These are phyloP conservation scores for Camponotus vicinus DNA, from an alignment of 1,140 invertebrate species.

Conservation along the genomic window DNA sequence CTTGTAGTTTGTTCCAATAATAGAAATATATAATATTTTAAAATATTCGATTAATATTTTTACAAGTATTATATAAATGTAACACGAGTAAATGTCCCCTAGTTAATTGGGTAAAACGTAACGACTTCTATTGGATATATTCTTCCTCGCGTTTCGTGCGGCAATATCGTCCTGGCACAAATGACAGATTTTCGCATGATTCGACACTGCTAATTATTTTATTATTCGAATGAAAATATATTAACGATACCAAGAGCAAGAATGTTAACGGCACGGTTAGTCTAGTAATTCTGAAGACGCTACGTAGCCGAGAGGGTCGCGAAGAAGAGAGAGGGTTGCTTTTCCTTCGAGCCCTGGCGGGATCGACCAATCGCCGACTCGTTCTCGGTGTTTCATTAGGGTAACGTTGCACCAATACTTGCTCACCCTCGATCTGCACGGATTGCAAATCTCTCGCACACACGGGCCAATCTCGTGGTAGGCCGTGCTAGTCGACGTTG, in stretches of 20 bases:
- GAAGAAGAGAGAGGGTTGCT: slow-evolving; percentile 71
- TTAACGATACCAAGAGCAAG: neutral
- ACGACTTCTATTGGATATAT: neutral
- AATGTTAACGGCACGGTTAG: slow-evolving; percentile 76
- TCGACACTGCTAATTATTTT: slow-evolving; percentile 31
- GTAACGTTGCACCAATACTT: slow-evolving; percentile 77
- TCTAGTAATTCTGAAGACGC: slow-evolving; percentile 79
- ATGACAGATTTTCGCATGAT: neutral
- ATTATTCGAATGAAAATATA: slow-evolving; percentile 1
- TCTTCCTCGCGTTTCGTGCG: neutral
- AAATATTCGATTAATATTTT: neutral
- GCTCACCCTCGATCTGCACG: slow-evolving; percentile 24
- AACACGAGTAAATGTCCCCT: neutral
- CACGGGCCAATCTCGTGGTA: slow-evolving; percentile 36
- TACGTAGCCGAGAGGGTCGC: slow-evolving; percentile 56
- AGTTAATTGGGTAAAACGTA: neutral
- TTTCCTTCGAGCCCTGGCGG: slow-evolving; percentile 72
- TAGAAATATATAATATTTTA: neutral
- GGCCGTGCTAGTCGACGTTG: slow-evolving; percentile 46
- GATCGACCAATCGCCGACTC: slow-evolving; percentile 83
- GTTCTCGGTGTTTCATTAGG: slow-evolving; percentile 78
- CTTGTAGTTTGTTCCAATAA: neutral
- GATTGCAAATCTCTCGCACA: slow-evolving; percentile 30
- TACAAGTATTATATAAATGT: neutral
- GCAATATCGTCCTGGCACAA: slow-evolving; percentile 3